A percentile compares a stretch with the other conserved stretches of the same genome.
Conservation (phyloP, 2,888 invertebrate species). For the Synanthedon formicaeformis region DNA sequence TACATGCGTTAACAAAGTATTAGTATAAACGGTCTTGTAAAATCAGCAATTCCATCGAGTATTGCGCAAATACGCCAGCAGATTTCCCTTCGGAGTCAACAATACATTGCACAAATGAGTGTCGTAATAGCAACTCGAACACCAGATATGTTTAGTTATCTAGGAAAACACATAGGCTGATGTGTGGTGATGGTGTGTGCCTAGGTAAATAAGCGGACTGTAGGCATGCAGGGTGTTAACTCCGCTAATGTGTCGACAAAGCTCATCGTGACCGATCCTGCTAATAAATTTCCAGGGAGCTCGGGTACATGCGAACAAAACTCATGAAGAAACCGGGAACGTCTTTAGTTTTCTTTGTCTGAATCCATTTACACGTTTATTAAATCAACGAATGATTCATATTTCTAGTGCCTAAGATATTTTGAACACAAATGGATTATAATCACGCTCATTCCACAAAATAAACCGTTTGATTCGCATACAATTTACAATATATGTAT, state of each 20-base stretch:
- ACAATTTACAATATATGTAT: background rate
- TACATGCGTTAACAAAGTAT: slow-evolving; percentile 30
- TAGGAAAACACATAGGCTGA: slow-evolving; percentile 44
- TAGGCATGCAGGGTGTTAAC: slow-evolving; percentile 53
- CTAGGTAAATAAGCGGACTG: slow-evolving; percentile 55
- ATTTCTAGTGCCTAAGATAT: background rate
- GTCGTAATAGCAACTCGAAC: slow-evolving; percentile 47
- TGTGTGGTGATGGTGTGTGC: slow-evolving; percentile 11
- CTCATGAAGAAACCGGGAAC: slow-evolving; percentile 19
- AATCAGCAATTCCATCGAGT: slow-evolving; percentile 36
- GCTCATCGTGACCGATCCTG: slow-evolving; percentile 58
- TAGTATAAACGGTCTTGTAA: slow-evolving; percentile 38
- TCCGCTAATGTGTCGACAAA: slow-evolving; percentile 65
- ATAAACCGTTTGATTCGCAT: background rate
- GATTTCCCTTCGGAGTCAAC: slow-evolving; percentile 59
- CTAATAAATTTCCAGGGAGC: slow-evolving; percentile 66
- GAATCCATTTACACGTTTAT: background rate
- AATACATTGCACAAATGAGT: slow-evolving; percentile 51
- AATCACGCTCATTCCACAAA: too few species aligned
- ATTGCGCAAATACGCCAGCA: slow-evolving; percentile 45
- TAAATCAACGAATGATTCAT: too few species aligned
- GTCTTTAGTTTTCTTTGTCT: slow-evolving; percentile 1
- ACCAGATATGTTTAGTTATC: slow-evolving; percentile 46
- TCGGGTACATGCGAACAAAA: slow-evolving; percentile 37
- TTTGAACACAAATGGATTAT: background rate